A percentile compares a stretch with the other conserved stretches of the same genome.
These are phyloP conservation scores for Sesamia nonagrioides DNA, from an alignment of 1,140 invertebrate genomes.

Conservation along the genomic window DNA sequence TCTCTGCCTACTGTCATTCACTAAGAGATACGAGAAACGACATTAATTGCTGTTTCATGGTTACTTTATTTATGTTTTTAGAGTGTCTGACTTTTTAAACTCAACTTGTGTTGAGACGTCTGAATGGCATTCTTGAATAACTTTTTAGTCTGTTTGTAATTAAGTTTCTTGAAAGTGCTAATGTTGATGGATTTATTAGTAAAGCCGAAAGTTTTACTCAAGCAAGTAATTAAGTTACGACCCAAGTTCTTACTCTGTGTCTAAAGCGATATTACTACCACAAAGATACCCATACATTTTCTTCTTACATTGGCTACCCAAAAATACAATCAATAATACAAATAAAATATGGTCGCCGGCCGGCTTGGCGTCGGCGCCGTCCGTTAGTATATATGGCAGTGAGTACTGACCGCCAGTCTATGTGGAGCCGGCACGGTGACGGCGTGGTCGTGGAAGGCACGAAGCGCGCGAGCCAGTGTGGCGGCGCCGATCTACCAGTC, in stretches of 20 bases:
- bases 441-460: too few species aligned
- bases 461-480: too few species aligned
- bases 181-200: background rate
- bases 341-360: too few species aligned
- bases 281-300: too few species aligned
- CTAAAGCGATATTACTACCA: too few species aligned
- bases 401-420: too few species aligned
- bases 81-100: slow-evolving; percentile 14
- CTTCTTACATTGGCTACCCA: too few species aligned
- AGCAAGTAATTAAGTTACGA: background rate
- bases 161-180: background rate
- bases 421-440: too few species aligned
- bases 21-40: slow-evolving; percentile 31
- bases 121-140: background rate
- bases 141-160: background rate
- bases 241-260: background rate
- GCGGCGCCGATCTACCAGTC: too few species aligned
- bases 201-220: background rate
- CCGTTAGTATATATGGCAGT: too few species aligned
- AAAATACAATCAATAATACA: too few species aligned
- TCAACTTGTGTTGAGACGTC: background rate
- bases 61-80: slow-evolving; percentile 40
- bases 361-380: too few species aligned
- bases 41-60: slow-evolving; percentile 28
- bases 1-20: background rate